Base-by-base conservation (phyloP, 2,797 vertebrate genomes). In the Neosalanx taihuensis region DNA sequence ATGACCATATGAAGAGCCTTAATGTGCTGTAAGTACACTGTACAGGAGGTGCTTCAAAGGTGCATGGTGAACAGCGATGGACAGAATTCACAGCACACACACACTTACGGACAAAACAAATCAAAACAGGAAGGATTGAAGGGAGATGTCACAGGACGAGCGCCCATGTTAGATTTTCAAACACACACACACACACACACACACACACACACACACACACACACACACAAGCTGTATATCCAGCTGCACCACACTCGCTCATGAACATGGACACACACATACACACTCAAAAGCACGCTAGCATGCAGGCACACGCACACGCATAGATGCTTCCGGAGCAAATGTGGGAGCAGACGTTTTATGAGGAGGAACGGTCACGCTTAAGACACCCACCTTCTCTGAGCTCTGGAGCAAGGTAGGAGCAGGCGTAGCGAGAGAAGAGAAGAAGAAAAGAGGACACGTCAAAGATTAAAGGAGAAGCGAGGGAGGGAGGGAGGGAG, bases 391-490 rank as follows among this genome's bases (percentile, higher is more conserved):
- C 15, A 56, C 51, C 51, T 56, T 56, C 51, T 56, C 51, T 56
- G 6, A 56, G 51, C 51, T 56, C 51, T 56, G 51, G 51, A 56
- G 51, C 51, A 7, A 56, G 51, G 18, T 4, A 56, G 51, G 18
- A 56, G 26, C 20, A n/a, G 5, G 12, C 4, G 67, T 3, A 35
- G n/a, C 76, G 69, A 74, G 56, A 70, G 13, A 26, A 20, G 23
- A 15, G 18, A 26, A 26, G 59, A 61, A 64, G 60, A 31, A 53
- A 64, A 70, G 3, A 71, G 41, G 65, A 53, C 84, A 85, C 59
- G 67, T 58, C 71, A 70, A 41, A 51, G 64, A 20, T 12, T 23
- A 60, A 30, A 70, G 15, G 58, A 46, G 67, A 29, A n/a, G 12
- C 18, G 31, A 56, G 15, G 30, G 9, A 79, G 70, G 72, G 56